These are phyloP conservation scores for Spatulosminthurus flaviceps DNA, from an alignment of 2,888 invertebrate genomes.

Conservation along the genomic window DNA sequence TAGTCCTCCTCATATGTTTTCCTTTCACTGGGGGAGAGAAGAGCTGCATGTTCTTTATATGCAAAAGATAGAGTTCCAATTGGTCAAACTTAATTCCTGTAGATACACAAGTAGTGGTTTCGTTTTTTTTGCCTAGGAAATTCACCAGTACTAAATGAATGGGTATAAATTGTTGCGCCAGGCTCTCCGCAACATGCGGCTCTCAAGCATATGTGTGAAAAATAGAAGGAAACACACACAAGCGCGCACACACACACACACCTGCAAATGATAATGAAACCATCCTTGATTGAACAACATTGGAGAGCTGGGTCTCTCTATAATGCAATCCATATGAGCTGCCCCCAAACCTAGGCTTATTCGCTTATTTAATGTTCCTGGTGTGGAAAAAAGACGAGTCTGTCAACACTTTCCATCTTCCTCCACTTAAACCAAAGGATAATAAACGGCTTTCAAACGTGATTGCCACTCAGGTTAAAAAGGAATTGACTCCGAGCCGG, in stretches of 20 bases:
- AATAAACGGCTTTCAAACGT: constrained; percentile 16
- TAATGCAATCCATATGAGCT: too few species aligned
- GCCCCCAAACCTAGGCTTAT: background rate
- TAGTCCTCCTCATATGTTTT: background rate
- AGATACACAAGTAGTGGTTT: too few species aligned
- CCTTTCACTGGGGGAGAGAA: background rate
- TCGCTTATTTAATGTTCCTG: background rate
- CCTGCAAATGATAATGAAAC: constrained; percentile 12
- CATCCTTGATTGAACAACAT: background rate
- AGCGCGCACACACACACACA: too few species aligned
- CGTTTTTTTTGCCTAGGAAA: background rate
- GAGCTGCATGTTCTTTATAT: background rate
- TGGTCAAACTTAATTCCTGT: background rate
- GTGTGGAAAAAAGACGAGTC: constrained; percentile 12
- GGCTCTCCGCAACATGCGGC: background rate
- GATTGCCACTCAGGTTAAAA: constrained; percentile 22
- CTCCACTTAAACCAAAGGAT: constrained; percentile 13
- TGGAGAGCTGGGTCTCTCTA: background rate
- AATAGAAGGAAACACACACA: background rate
- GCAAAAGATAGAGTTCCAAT: background rate
- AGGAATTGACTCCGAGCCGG: background rate
- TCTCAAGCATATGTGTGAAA: background rate
- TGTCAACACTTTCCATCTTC: constrained; percentile 18
- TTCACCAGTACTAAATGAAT: background rate
- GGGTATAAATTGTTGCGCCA: background rate